Percentiles rank a stretch among this genome's conserved stretches.
Evolutionary conservation across 1,140 invertebrate species (phyloP).

Genomic region (Nasonia longicornis): DNA sequence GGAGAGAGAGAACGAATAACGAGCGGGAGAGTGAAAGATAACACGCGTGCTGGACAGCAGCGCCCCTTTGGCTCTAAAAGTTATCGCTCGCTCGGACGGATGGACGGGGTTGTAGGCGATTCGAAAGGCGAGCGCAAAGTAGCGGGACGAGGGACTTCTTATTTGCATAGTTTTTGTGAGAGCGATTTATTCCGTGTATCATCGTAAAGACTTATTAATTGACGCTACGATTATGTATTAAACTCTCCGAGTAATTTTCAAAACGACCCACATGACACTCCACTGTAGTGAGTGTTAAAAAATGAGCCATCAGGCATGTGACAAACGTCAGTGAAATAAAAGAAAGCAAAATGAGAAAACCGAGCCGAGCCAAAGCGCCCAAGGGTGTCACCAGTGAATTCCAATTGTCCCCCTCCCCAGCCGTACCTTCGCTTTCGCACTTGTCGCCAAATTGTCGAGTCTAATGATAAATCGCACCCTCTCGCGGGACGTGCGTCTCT

Average conservation of each 20-base stretch:
- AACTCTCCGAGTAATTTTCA: neutral
- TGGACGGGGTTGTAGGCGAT: neutral
- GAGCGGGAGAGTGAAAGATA: conserved; percentile 37
- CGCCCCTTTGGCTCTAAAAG: conserved; percentile 30
- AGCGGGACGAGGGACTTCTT: neutral
- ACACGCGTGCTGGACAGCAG: conserved; percentile 18
- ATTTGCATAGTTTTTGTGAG: neutral
- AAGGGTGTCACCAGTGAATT: conserved; percentile 44
- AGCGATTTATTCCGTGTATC: neutral
- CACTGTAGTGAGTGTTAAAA: neutral
- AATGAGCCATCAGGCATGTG: conserved; percentile 14
- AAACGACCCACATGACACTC: neutral
- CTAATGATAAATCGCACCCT: conserved; percentile 69
- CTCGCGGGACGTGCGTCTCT: conserved; percentile 49
- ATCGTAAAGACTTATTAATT: neutral
- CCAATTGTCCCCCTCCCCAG: conserved; percentile 49
- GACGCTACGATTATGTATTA: neutral
- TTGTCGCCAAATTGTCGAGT: conserved; percentile 68
- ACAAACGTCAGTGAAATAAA: conserved; percentile 31
- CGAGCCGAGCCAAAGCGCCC: conserved; percentile 22
- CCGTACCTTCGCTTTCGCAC: conserved; percentile 47
- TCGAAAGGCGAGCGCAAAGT: neutral
- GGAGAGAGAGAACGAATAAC: conserved; percentile 14
- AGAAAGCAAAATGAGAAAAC: conserved; percentile 18
- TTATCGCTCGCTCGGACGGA: conserved; percentile 14